Conservation (phyloP, 2,113 vertebrate genomes). For the Cyanistes caeruleus region DNA sequence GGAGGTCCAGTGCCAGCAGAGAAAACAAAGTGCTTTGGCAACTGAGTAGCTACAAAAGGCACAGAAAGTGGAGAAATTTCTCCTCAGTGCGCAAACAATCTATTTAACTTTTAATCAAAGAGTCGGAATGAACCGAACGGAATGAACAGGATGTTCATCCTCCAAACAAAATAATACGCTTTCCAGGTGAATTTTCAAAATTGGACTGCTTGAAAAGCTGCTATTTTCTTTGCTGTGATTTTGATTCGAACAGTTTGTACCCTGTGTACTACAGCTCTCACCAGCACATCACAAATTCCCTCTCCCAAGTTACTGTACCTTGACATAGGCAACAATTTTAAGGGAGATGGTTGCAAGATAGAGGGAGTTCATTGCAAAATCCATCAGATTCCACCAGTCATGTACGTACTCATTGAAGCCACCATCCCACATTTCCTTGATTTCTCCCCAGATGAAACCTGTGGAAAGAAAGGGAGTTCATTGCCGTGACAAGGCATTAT, state of each 20-base stretch:
- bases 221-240: neutral
- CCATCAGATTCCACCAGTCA: constrained; percentile 98
- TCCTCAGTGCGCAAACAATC: neutral
- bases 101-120: neutral
- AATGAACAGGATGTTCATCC: neutral
- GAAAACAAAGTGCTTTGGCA: neutral
- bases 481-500: neutral
- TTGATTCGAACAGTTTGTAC: neutral
- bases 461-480: constrained; percentile 17
- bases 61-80: neutral
- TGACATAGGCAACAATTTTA: constrained; percentile 95
- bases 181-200: neutral
- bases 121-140: neutral
- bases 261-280: neutral
- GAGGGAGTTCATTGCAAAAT: constrained; percentile 97
- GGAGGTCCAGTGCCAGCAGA: neutral
- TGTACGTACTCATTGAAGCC: constrained; percentile 95
- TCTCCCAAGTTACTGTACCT: constrained; percentile 78
- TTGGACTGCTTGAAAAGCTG: neutral
- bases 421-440: constrained; percentile 98
- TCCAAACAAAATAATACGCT: neutral
- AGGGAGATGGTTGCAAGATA: constrained; percentile 96
- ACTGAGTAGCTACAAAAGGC: neutral
- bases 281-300: neutral
- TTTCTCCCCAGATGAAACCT: constrained; percentile 99